Evolutionary conservation across 2,888 invertebrate genomes (phyloP).

Genomic region (Sarcophaga carnaria): DNA sequence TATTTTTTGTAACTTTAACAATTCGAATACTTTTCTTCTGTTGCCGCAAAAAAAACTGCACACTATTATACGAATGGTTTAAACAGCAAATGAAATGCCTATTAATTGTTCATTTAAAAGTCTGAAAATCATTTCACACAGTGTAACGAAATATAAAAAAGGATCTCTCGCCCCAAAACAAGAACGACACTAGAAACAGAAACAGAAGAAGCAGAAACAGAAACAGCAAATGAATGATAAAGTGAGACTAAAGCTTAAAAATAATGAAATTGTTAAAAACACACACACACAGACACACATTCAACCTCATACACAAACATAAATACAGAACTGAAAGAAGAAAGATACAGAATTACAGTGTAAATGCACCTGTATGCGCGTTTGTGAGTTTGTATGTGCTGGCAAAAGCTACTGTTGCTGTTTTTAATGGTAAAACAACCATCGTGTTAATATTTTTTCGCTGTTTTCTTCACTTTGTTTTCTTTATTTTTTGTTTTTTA

Average conservation of each 20-base stretch:
- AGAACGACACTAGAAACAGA: neutral
- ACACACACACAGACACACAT: neutral
- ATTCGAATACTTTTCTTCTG: neutral
- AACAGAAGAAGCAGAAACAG: neutral
- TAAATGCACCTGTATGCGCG: constrained; percentile 36
- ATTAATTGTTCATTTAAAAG: constrained; percentile 52
- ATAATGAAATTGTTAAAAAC: constrained; percentile 45
- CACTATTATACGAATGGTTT: constrained; percentile 5
- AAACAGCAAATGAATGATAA: neutral
- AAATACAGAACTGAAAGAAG: neutral
- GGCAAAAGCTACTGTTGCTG: constrained; percentile 33
- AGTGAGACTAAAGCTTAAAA: neutral
- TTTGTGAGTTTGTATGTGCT: constrained; percentile 1
- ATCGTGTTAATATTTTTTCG: constrained; percentile 31
- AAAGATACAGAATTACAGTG: neutral
- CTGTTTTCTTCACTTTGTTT: constrained; percentile 21
- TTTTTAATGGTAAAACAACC: neutral
- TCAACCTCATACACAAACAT: neutral
- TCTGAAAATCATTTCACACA: constrained; percentile 40
- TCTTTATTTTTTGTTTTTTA: neutral
- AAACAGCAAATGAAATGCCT: constrained; percentile 39
- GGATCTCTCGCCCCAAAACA: neutral
- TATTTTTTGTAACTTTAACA: neutral
- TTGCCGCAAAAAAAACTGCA: neutral
- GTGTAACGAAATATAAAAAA: constrained; percentile 32